These are phyloP conservation scores for Flexamia atlantica DNA, from an alignment of 2,888 invertebrate species.

Conservation along the genomic window DNA sequence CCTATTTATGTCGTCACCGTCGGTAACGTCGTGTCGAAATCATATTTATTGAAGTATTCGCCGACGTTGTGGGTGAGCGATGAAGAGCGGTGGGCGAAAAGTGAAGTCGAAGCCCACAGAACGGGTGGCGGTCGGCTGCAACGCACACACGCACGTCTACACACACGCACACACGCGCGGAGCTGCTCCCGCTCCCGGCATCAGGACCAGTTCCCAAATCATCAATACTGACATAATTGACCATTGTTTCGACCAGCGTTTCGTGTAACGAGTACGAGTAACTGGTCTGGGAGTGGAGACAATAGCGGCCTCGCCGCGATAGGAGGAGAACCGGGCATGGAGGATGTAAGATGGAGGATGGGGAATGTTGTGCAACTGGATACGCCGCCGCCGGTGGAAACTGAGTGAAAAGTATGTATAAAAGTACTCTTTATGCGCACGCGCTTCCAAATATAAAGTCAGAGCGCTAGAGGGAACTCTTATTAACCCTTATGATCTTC, in stretches of 20 bases:
- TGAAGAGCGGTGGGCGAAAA: background rate
- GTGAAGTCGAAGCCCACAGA: background rate
- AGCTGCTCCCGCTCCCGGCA: background rate
- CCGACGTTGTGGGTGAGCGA: constrained; percentile 25
- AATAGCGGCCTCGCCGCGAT: background rate
- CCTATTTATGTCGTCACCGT: constrained; percentile 35
- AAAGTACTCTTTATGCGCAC: too few species aligned
- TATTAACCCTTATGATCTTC: too few species aligned
- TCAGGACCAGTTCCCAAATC: constrained; percentile 41
- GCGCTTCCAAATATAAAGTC: too few species aligned
- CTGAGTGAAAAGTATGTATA: too few species aligned
- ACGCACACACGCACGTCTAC: constrained; percentile 10
- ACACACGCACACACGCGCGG: constrained; percentile 6
- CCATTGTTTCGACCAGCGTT: constrained; percentile 42
- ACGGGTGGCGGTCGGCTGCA: background rate
- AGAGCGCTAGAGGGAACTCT: too few species aligned
- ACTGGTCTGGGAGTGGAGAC: constrained; percentile 10
- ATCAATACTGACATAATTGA: constrained; percentile 56
- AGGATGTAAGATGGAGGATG: too few species aligned
- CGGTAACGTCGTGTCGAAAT: constrained; percentile 29
- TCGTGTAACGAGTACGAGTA: constrained; percentile 29
- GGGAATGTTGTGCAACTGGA: too few species aligned
- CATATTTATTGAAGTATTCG: constrained; percentile 44
- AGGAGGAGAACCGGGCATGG: background rate
- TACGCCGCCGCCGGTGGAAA: too few species aligned